Evolutionary conservation across 2,888 invertebrate genomes (phyloP).

Genomic region (Drosophila flavopinicola): DNA sequence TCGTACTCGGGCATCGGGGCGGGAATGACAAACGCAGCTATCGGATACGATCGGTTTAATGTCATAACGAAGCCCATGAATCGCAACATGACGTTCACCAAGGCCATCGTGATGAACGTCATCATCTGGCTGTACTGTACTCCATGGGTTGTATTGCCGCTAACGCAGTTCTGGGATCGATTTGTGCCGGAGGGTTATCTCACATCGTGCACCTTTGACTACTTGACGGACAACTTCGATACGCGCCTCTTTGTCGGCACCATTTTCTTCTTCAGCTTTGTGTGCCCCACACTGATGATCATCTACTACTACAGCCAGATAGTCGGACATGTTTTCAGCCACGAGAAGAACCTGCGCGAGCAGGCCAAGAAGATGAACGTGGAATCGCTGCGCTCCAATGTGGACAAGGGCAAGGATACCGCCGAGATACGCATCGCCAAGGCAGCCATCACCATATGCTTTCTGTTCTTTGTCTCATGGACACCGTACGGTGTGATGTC

Average conservation of each 20-base stretch:
- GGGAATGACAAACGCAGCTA: conserved; percentile 92
- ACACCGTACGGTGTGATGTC: conserved; percentile 94
- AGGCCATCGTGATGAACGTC: conserved; percentile 90
- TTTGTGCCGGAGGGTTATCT: conserved; percentile 95
- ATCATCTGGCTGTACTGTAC: conserved; percentile 91
- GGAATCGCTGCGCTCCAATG: conserved; percentile 90
- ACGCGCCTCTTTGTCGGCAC: conserved; percentile 90
- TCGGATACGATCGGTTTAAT: conserved; percentile 91
- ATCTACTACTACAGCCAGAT: conserved; percentile 94
- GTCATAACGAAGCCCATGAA: conserved; percentile 93
- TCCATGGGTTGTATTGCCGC: conserved; percentile 92
- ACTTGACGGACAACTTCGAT: conserved; percentile 90
- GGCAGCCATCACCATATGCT: conserved; percentile 94
- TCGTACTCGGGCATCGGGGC: conserved; percentile 92
- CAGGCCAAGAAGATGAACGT: conserved; percentile 96
- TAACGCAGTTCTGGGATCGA: conserved; percentile 92
- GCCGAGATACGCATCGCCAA: conserved; percentile 94
- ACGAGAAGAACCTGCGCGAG: conserved; percentile 92
- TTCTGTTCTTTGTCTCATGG: conserved; percentile 94
- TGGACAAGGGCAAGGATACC: conserved; percentile 88
- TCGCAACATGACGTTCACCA: conserved; percentile 90
- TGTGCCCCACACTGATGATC: conserved; percentile 90
- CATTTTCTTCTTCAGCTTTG: conserved; percentile 91
- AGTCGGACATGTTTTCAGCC: conserved; percentile 91
- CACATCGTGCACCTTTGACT: conserved; percentile 93